phyloP scores from a whole-genome alignment of 2,113 vertebrate species.

The Ranitomeya variabilis region DNA sequence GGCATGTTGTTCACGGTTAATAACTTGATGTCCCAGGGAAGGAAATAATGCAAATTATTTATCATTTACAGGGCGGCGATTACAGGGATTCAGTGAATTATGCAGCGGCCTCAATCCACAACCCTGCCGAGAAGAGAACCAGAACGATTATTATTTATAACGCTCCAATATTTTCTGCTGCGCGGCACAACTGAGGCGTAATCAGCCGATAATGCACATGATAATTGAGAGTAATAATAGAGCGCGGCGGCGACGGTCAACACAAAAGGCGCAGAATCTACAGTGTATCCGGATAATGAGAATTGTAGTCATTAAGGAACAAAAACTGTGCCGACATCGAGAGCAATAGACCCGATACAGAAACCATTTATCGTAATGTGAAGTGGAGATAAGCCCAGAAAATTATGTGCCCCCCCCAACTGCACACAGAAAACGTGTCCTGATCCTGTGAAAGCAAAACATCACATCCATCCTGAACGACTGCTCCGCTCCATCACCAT shows the following conservation, averaged over 20 bases:
- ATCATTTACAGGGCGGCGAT: not conserved
- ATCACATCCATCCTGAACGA: not conserved
- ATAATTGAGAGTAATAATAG: constrained; percentile 3
- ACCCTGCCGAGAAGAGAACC: not conserved
- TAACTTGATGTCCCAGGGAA: not conserved
- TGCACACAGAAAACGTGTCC: not conserved
- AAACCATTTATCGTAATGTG: not conserved
- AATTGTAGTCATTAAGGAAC: not conserved
- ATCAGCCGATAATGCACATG: not conserved
- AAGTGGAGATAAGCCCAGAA: not conserved
- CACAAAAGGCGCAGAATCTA: not conserved
- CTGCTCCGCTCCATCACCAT: not conserved
- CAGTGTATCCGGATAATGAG: not conserved
- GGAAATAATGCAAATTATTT: constrained; percentile 4
- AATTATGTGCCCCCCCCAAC: not conserved
- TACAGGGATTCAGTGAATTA: constrained; percentile 11
- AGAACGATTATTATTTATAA: constrained; percentile 23
- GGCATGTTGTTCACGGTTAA: not conserved
- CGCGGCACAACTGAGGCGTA: not conserved
- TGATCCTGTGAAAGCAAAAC: not conserved
- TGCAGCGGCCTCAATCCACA: not conserved
- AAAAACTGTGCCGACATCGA: not conserved
- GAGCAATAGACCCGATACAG: not conserved
- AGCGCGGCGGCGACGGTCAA: not conserved
- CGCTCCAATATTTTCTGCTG: not conserved